phyloP scores from a whole-genome alignment of 2,888 invertebrate species.

The Euzophera pinguis region DNA sequence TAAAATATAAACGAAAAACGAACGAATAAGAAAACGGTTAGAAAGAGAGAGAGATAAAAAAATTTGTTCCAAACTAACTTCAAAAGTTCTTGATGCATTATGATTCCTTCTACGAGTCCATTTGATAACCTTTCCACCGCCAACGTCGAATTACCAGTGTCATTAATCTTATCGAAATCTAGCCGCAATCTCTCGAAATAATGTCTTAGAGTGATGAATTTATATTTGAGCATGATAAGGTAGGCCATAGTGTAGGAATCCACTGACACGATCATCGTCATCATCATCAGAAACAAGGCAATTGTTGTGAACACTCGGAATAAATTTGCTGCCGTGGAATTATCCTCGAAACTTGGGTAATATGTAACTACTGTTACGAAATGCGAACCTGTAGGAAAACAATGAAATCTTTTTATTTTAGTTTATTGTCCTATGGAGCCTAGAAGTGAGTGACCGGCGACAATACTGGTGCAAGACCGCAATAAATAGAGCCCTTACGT shows the following conservation, averaged over 20 bases:
- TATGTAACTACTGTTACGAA: conserved; percentile 63
- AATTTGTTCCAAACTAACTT: conserved; percentile 34
- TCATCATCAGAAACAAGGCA: conserved; percentile 45
- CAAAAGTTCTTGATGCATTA: conserved; percentile 58
- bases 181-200: conserved; percentile 53
- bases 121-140: conserved; percentile 44
- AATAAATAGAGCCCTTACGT: too few species aligned
- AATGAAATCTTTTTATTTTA: background rate
- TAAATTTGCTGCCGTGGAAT: conserved; percentile 38
- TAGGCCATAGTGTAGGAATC: conserved; percentile 54
- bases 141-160: conserved; percentile 27
- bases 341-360: conserved; percentile 52
- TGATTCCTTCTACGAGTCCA: conserved; percentile 55
- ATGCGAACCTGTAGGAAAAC: conserved; percentile 49
- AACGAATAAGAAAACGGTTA: too few species aligned
- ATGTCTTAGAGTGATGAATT: conserved; percentile 57
- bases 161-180: conserved; percentile 40
- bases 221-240: conserved; percentile 63
- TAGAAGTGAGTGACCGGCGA: too few species aligned
- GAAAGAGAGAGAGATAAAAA: too few species aligned
- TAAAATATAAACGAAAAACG: too few species aligned
- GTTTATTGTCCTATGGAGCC: too few species aligned
- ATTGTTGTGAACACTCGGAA: conserved; percentile 46
- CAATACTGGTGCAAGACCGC: too few species aligned
- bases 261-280: conserved; percentile 56